Evolutionary conservation across 2,888 invertebrate species (phyloP), one percentile per base, ranked within the genome.

Genomic region (Parelbella ahira): DNA sequence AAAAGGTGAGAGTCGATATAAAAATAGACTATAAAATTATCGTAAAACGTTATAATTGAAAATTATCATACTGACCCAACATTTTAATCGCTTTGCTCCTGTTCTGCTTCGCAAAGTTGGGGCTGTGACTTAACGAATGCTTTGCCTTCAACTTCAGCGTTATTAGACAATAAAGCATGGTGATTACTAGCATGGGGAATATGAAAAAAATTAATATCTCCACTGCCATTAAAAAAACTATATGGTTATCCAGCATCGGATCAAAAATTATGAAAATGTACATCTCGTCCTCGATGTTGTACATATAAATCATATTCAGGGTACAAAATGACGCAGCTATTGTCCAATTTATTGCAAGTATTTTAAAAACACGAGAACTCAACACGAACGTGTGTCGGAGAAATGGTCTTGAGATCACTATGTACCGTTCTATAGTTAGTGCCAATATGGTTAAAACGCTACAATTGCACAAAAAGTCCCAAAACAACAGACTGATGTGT

Each of bases 341-440:
- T 0, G 93, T 56, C 97, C 97, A 97, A 50, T 94, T 93, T 1
- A 90, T 63, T 0, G 84, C 66, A 1, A 90, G 82, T 48, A 94
- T 92, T 69, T 93, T 93, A 33, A 93, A 90, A 6, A 95, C 95
- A 10, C 97, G 89, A 20, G 93, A 92, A 34, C 94, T 89, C 43
- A 93, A 91, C 0, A 93, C 92, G 71, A 95, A 90, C 15, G 93
- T 93, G 68, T 95, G 94, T 0, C 93, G 90, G 7, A 92, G 77
- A 63, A 97, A 94, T 0, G 97, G 97, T 73, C 93, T 93, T 43
- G 94, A 93, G 33, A 96, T 93, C 2, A 95, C 95, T 6, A 95
- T 89, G 68, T 95, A 97, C 20, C 97, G 90, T 72, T 97, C 97
- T 5, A 96, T 90, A 0, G 94, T 96, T 69, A 97, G 96, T 0